Conservation (phyloP, 2,797 vertebrate species). For the Leucoraja ocellata region DNA sequence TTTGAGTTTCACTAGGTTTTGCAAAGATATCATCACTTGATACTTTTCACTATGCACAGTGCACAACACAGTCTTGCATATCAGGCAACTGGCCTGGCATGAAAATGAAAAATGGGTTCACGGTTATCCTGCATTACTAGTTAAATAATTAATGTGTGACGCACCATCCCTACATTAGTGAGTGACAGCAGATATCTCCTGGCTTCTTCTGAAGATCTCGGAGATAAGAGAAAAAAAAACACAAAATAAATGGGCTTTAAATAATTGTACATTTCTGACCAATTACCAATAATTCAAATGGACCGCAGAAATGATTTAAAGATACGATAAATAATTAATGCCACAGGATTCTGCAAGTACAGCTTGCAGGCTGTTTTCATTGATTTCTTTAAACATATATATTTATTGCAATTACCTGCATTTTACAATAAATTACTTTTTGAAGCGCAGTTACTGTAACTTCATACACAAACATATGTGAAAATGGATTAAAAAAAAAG, state of each 20-base stretch:
- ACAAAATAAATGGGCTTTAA: constrained; percentile 18
- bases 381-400: background rate
- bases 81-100: background rate
- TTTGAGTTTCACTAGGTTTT: background rate
- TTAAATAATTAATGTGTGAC: background rate
- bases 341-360: background rate
- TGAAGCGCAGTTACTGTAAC: background rate
- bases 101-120: background rate
- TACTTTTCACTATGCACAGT: background rate
- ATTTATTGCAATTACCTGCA: background rate
- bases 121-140: background rate
- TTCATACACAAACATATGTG: background rate
- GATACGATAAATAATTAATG: background rate
- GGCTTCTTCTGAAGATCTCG: background rate
- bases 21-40: background rate
- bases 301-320: background rate
- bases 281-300: constrained; percentile 3
- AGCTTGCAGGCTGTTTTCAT: background rate
- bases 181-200: background rate
- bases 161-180: background rate
- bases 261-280: constrained; percentile 5
- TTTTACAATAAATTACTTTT: background rate
- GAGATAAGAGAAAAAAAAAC: background rate
- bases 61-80: background rate
- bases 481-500: background rate